Base-by-base conservation (phyloP, 1,140 invertebrate genomes). In the Diachasmimorpha longicaudata region DNA sequence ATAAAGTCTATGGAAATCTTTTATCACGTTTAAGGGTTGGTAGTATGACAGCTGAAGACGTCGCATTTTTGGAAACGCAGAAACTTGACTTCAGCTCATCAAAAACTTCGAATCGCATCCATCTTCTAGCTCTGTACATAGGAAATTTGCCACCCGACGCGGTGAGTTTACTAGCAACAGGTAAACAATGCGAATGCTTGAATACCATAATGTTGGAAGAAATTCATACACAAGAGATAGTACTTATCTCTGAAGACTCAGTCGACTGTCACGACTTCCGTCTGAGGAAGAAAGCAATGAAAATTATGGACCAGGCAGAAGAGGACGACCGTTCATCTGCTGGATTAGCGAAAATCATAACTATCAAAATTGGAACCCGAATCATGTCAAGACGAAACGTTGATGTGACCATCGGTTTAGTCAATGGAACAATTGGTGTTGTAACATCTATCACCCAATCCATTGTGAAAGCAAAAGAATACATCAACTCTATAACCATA, bases 311-410 rank as follows among this genome's bases (percentile, higher is more conserved):
- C 14, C 55, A 48, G 13, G 66, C 44, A 19, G 73, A 75, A 39
- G 39, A 69, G 42, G 46, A 42, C 58, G 66, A 25, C 31, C 46
- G 55, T 14, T 46, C 39, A 37, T 67, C 73, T 10, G 73, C 73
- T 52, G 73, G 73, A 31, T 52, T 75, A 44, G 66, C 73, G 71
- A 72, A 79, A 72, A 74, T 71, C 21, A 82, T 85, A 63, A 79
- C 44, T 42, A 70, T 82, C 25, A 86, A 85, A 80, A 73, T 85
- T 70, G 81, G 74, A 23, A 72, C 79, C 10, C 79, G 71, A 68
- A 77, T 85, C 13, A 85, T 85, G 81, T 73, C 85, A n/a, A 80
- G 79, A 69, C 78, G 79, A 80, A 85, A 86, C 80, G 82, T 86
- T 68, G 80, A 84, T n/a, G n/a, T n/a, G n/a, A n/a, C 76, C 76